Evolutionary conservation across 2,888 invertebrate genomes (phyloP).

Genomic region (Acholoe squamosa): DNA sequence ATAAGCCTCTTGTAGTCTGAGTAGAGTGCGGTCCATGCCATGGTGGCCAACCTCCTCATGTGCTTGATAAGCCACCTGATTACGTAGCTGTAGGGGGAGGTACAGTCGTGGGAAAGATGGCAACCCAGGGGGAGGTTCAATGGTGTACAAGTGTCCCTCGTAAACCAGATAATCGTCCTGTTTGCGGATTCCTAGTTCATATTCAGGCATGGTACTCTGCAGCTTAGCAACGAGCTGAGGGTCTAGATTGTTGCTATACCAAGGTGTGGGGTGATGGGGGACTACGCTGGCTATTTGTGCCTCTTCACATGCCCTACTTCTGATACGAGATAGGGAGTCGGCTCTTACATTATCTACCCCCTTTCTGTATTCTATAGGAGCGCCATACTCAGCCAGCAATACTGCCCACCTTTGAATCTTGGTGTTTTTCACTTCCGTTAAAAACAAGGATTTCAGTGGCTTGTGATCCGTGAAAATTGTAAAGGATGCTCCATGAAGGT

Average conservation of each 20-base stretch:
- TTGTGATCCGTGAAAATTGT: slow-evolving; percentile 62
- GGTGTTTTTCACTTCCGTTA: slow-evolving; percentile 65
- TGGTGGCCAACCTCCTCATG: slow-evolving; percentile 52
- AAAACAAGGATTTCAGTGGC: slow-evolving; percentile 63
- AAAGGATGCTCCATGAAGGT: slow-evolving; percentile 59
- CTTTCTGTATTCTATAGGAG: slow-evolving; percentile 59
- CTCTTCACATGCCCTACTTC: not conserved
- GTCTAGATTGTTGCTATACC: slow-evolving; percentile 33
- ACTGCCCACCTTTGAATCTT: slow-evolving; percentile 67
- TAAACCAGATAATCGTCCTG: slow-evolving; percentile 3
- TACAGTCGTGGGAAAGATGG: slow-evolving; percentile 45
- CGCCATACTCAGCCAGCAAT: slow-evolving; percentile 65
- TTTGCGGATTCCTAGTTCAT: not conserved
- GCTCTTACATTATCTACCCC: slow-evolving; percentile 64
- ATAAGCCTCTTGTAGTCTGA: slow-evolving; percentile 50
- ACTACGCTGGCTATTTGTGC: not conserved
- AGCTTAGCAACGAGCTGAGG: not conserved
- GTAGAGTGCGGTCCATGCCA: slow-evolving; percentile 19
- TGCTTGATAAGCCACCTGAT: not conserved
- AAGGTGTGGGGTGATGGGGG: slow-evolving; percentile 2
- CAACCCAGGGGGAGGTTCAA: not conserved
- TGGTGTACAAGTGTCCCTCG: slow-evolving; percentile 50
- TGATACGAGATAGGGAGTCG: slow-evolving; percentile 60
- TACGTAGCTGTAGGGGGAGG: not conserved
- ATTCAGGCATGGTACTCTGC: slow-evolving; percentile 22